Conservation (phyloP, 2,797 vertebrate genomes). For the Melanotaenia pygmaea region DNA sequence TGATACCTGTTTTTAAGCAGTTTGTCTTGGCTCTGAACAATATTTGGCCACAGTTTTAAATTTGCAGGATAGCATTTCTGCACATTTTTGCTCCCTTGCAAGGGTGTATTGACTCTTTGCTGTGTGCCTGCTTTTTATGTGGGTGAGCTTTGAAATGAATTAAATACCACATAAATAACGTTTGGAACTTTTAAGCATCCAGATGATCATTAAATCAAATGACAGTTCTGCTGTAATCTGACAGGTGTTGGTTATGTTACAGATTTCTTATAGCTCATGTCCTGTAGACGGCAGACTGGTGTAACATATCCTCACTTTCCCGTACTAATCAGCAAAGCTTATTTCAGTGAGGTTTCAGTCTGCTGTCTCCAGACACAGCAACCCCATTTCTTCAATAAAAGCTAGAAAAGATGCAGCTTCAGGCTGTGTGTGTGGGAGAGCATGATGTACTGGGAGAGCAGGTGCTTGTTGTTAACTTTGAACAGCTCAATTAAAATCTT, state of each 20-base stretch:
- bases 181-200: not conserved
- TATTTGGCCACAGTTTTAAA: not conserved
- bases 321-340: not conserved
- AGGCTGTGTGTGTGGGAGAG: not conserved
- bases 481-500: conserved; percentile 3
- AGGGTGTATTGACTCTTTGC: no score
- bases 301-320: not conserved
- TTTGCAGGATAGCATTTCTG: not conserved
- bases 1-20: not conserved
- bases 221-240: not conserved
- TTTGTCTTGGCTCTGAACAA: not conserved
- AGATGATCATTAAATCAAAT: conserved; percentile 6
- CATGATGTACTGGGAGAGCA: not conserved
- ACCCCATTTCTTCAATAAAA: not conserved
- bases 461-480: not conserved
- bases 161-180: not conserved
- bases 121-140: not conserved
- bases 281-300: not conserved
- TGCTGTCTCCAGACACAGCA: not conserved
- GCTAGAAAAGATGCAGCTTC: not conserved
- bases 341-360: not conserved
- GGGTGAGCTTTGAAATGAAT: not conserved
- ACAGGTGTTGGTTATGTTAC: not conserved
- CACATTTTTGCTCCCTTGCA: not conserved
- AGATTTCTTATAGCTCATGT: not conserved